Conservation (phyloP, 2,113 vertebrate species). For the Macroglossus sobrinus region DNA sequence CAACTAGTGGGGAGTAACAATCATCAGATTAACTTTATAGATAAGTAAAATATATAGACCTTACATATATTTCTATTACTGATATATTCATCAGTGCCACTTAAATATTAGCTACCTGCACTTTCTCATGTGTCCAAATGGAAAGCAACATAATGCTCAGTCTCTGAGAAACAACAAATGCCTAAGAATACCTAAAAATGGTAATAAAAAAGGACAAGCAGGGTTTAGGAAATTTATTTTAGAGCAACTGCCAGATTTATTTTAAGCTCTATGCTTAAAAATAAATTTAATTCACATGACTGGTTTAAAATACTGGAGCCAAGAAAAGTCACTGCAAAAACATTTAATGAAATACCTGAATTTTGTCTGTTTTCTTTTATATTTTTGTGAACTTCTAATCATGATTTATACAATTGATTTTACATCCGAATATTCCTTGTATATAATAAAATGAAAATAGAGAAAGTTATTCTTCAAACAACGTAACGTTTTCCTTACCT, state of each 20-base stretch:
- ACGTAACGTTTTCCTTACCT: constrained; percentile 22
- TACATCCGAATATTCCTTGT: constrained; percentile 42
- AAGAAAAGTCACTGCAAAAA: constrained; percentile 63
- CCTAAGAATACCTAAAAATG: constrained; percentile 75
- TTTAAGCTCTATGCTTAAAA: constrained; percentile 72
- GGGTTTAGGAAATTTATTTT: constrained; percentile 71
- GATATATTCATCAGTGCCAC: not conserved
- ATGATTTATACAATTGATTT: constrained; percentile 33
- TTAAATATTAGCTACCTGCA: not conserved
- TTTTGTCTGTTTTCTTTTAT: constrained; percentile 32
- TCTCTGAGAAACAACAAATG: constrained; percentile 63
- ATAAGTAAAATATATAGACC: not conserved
- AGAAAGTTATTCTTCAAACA: constrained; percentile 38
- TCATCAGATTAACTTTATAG: not conserved
- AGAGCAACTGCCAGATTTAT: constrained; percentile 69
- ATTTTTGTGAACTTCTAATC: constrained; percentile 47
- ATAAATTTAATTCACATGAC: constrained; percentile 76
- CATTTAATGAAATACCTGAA: constrained; percentile 70
- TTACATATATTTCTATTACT: not conserved
- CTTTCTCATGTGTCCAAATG: constrained; percentile 26
- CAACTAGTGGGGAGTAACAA: not conserved
- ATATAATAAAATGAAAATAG: constrained; percentile 52
- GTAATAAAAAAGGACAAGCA: constrained; percentile 67
- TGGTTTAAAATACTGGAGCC: constrained; percentile 56
- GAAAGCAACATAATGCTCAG: constrained; percentile 48